Conservation (phyloP, 2,888 invertebrate genomes). For the Orthosia cruda region DNA sequence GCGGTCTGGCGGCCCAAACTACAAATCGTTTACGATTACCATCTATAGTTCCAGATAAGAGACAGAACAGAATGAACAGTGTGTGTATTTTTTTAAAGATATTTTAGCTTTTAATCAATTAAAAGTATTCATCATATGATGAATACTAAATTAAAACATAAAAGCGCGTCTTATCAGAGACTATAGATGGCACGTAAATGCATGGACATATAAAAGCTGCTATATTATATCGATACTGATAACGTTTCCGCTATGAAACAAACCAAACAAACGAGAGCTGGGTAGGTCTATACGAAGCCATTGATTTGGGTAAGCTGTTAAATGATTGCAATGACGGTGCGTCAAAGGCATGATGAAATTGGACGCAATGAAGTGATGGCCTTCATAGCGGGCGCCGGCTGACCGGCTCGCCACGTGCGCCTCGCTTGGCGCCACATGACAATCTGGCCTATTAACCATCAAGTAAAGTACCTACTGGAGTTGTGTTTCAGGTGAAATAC, state of each 20-base stretch:
- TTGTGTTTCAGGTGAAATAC: conserved; percentile 49
- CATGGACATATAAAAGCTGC: neutral
- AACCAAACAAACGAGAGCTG: neutral
- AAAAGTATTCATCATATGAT: too few relatives aligned
- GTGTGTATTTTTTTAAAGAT: neutral
- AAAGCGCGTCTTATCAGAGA: neutral
- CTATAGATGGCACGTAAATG: neutral
- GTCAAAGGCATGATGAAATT: conserved; percentile 78
- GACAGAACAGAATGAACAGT: neutral
- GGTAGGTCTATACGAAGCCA: conserved; percentile 10
- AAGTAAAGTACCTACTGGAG: conserved; percentile 54
- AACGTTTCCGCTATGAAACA: neutral
- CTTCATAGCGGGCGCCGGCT: conserved; percentile 78
- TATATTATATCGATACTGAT: conserved; percentile 3
- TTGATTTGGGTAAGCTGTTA: conserved; percentile 58
- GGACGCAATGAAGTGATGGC: conserved; percentile 78
- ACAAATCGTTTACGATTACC: conserved; percentile 5
- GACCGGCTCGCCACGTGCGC: conserved; percentile 63
- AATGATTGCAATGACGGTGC: conserved; percentile 61
- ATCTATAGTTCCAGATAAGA: conserved; percentile 4
- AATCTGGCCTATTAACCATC: conserved; percentile 68
- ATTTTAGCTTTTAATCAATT: conserved; percentile 1
- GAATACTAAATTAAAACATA: conserved; percentile 10
- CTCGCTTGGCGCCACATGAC: conserved; percentile 73
- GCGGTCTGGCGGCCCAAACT: neutral